These are phyloP conservation scores for Doryteuthis pealeii DNA, from an alignment of 1,140 invertebrate genomes.

Conservation along the genomic window DNA sequence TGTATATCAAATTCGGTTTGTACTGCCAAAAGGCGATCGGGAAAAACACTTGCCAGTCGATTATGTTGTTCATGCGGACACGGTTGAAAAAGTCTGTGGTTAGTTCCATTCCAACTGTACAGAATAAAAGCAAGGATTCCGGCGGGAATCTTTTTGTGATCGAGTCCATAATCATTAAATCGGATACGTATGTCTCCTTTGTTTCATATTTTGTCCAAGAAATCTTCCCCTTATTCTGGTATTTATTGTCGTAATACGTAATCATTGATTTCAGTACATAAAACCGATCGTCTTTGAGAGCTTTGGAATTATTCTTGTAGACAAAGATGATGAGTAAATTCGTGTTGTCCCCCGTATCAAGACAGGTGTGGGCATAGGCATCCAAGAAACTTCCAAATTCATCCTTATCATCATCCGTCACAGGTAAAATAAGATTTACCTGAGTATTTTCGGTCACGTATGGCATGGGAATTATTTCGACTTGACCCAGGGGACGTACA, in stretches of 20 bases:
- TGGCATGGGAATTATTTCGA: slow-evolving; percentile 82
- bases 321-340: slow-evolving; percentile 69
- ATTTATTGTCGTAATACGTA: slow-evolving; percentile 67
- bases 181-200: slow-evolving; percentile 43
- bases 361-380: slow-evolving; percentile 71
- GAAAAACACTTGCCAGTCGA: slow-evolving; percentile 62
- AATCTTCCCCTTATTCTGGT: slow-evolving; percentile 71
- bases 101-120: slow-evolving; percentile 65
- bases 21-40: slow-evolving; percentile 59
- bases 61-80: slow-evolving; percentile 57
- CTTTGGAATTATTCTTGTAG: slow-evolving; percentile 39
- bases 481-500: slow-evolving; percentile 75
- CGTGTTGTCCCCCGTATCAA: slow-evolving; percentile 77
- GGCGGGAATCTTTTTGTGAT: slow-evolving; percentile 68
- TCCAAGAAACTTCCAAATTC: slow-evolving; percentile 70
- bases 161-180: slow-evolving; percentile 74
- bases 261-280: slow-evolving; percentile 63
- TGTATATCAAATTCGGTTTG: slow-evolving; percentile 56
- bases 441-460: slow-evolving; percentile 88
- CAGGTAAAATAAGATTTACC: slow-evolving; percentile 74
- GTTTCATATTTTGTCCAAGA: slow-evolving; percentile 68
- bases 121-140: slow-evolving; percentile 48
- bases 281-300: slow-evolving; percentile 61
- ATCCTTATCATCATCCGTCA: slow-evolving; percentile 63
- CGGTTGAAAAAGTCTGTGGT: slow-evolving; percentile 79